These are phyloP conservation scores for Aptenodytes patagonicus DNA, from an alignment of 2,113 vertebrate genomes.

Conservation along the genomic window DNA sequence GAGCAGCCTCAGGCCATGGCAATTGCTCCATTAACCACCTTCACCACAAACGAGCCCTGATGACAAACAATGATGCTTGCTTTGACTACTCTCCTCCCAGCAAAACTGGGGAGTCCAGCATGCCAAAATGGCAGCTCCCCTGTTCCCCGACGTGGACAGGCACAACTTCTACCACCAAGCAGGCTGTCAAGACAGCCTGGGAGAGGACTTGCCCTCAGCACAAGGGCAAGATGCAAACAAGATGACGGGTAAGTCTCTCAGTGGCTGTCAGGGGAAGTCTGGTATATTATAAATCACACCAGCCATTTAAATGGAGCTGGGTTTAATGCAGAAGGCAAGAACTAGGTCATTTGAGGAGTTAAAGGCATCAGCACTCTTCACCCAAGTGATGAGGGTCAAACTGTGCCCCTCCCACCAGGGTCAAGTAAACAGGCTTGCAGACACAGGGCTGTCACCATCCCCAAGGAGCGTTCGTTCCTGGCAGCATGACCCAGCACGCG, in stretches of 20 bases:
- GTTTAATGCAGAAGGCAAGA: background rate
- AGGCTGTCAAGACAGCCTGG: background rate
- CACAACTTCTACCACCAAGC: fast-evolving
- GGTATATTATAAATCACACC: background rate
- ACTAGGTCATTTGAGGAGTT: background rate
- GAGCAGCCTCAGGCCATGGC: background rate
- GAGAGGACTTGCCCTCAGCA: background rate
- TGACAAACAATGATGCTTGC: fast-evolving
- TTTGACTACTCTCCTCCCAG: background rate
- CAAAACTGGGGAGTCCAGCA: background rate
- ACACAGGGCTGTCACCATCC: background rate
- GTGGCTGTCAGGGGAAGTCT: background rate
- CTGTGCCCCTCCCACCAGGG: background rate
- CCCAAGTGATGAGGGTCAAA: background rate
- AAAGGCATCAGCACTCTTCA: background rate
- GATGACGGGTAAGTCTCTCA: background rate
- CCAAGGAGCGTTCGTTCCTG: background rate
- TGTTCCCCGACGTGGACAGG: fast-evolving
- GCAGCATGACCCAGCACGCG: fast-evolving
- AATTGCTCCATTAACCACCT: background rate
- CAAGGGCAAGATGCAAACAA: background rate
- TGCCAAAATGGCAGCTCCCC: background rate
- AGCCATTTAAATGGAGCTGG: background rate
- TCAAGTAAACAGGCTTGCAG: background rate
- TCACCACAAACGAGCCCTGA: fast-evolving